A percentile compares a stretch with the other conserved stretches of the same genome.
Evolutionary conservation across 2,797 vertebrate species (phyloP).

Genomic region (Monodelphis domestica): DNA sequence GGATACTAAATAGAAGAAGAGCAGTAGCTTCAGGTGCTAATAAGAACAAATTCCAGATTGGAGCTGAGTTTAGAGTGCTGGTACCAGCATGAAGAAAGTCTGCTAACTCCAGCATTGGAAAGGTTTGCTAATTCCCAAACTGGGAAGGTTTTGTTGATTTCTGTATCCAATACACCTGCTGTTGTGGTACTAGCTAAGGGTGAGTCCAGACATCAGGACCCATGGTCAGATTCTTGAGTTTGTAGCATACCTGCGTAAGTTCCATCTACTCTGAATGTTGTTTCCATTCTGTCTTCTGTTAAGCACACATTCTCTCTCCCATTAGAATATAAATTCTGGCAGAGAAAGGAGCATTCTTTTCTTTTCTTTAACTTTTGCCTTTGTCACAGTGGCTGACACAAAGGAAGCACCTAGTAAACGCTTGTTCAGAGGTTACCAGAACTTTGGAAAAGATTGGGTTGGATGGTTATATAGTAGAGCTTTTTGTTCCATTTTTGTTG

Average conservation of each 20-base stretch:
- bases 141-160: background rate
- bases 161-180: background rate
- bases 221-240: background rate
- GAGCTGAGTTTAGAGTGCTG: background rate
- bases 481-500: background rate
- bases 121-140: background rate
- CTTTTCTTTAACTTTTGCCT: background rate
- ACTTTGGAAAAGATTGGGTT: background rate
- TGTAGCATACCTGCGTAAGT: background rate
- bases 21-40: background rate
- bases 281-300: background rate
- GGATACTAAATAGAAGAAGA: background rate
- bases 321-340: background rate
- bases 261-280: background rate
- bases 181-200: background rate
- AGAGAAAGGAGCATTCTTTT: background rate
- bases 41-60: background rate
- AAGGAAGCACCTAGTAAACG: background rate
- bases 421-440: background rate
- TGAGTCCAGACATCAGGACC: background rate
- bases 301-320: background rate
- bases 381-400: background rate
- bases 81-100: background rate
- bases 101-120: background rate
- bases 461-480: background rate